phyloP scores from a whole-genome alignment of 2,888 invertebrate species.

The Ferrisia virgata region DNA sequence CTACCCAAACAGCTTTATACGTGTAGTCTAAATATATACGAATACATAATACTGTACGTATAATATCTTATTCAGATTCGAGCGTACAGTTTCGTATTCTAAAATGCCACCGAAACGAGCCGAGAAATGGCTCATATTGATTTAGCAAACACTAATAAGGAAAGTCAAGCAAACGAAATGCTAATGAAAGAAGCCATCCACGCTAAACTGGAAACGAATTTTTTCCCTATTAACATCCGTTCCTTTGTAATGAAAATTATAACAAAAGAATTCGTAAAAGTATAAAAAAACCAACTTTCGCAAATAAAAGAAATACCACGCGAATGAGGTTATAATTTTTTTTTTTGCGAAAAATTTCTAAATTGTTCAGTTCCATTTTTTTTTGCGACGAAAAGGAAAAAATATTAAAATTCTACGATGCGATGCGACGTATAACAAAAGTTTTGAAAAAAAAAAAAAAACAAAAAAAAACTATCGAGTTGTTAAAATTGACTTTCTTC shows the following conservation, averaged over 20 bases:
- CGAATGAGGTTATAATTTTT: background rate
- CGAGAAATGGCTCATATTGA: no score
- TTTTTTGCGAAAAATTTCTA: background rate
- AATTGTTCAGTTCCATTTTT: background rate
- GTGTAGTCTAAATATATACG: background rate
- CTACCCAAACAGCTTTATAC: background rate
- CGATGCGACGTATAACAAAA: no score
- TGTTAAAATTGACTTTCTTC: no score
- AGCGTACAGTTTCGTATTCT: background rate
- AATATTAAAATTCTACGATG: no score
- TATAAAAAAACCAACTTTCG: background rate
- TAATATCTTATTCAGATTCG: no score
- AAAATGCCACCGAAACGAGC: background rate
- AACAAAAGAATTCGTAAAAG: background rate
- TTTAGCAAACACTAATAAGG: background rate
- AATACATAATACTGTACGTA: no score
- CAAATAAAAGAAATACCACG: background rate
- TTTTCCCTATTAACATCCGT: background rate
- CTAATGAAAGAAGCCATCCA: background rate
- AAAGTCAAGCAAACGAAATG: background rate
- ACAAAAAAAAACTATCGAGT: no score
- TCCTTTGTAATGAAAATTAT: background rate
- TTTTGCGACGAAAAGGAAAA: no score
- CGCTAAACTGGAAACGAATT: background rate
- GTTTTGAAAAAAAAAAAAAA: no score